These are phyloP conservation scores for Tychaedon coryphoeus DNA, from an alignment of 2,113 vertebrate species.

Conservation along the genomic window DNA sequence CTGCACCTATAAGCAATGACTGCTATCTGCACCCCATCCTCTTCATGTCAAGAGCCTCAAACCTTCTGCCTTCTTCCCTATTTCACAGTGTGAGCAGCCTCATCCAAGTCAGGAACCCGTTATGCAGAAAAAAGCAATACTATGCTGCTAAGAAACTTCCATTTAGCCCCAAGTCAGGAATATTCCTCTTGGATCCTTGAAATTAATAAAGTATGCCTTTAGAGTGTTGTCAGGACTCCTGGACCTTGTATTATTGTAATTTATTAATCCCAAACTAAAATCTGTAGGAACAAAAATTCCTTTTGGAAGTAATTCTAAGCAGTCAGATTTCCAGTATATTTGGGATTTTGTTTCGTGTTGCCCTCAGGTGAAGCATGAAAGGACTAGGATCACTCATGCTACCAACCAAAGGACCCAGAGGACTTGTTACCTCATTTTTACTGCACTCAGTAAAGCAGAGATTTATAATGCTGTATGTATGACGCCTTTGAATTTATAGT, in stretches of 20 bases:
- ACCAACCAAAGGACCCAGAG: not conserved
- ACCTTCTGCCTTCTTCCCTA: not conserved
- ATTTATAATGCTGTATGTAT: not conserved
- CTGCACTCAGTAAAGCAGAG: not conserved
- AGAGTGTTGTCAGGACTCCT: not conserved
- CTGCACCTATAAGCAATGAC: not conserved
- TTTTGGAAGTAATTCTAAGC: not conserved
- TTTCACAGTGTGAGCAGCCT: not conserved
- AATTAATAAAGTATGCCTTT: not conserved
- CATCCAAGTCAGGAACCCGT: not conserved
- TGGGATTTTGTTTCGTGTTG: not conserved
- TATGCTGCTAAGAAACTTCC: not conserved
- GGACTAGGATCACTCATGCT: not conserved
- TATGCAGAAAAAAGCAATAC: not conserved
- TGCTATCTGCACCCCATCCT: not conserved
- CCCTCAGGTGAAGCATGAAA: not conserved
- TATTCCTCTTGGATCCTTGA: not conserved
- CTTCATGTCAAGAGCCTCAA: not conserved
- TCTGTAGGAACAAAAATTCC: not conserved
- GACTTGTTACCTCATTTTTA: not conserved
- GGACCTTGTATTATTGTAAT: not conserved
- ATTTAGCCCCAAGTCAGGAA: not conserved
- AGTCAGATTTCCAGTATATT: not conserved
- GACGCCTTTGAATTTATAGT: not conserved
- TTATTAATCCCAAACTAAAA: not conserved